Evolutionary conservation across 2,797 vertebrate species (phyloP).

Genomic region (Notolabrus celidotus): DNA sequence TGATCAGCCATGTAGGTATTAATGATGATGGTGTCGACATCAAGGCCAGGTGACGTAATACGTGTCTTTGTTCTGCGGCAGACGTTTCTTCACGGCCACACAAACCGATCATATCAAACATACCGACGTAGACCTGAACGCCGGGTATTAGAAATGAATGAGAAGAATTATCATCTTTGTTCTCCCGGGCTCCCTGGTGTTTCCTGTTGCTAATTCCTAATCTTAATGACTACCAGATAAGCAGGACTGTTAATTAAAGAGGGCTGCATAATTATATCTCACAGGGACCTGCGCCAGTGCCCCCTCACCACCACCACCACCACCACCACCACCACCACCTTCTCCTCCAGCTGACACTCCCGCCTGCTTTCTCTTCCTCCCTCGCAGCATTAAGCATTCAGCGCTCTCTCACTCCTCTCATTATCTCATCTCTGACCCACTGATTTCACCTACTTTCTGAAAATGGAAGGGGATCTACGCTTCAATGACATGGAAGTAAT

Average conservation of each 20-base stretch:
- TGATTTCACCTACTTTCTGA: conserved; percentile 59
- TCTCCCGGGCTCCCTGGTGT: conserved; percentile 59
- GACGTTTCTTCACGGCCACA: conserved; percentile 32
- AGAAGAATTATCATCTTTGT: conserved; percentile 67
- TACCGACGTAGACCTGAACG: conserved; percentile 10
- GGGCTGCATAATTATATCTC: conserved; percentile 75
- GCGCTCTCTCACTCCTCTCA: conserved; percentile 47
- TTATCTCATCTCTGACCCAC: conserved; percentile 59
- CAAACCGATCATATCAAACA: conserved; percentile 49
- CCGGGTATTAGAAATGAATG: conserved; percentile 36
- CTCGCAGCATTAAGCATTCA: conserved; percentile 43
- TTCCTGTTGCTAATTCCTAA: conserved; percentile 65
- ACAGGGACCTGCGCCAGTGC: conserved; percentile 62
- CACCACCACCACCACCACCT: conserved; percentile 15
- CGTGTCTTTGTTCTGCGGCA: too few relatives aligned
- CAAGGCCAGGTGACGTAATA: conserved; percentile 2
- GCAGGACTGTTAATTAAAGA: conserved; percentile 76
- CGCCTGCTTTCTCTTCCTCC: conserved; percentile 51
- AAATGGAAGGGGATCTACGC: conserved; percentile 47
- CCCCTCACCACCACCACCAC: conserved; percentile 42
- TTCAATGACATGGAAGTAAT: conserved; percentile 58
- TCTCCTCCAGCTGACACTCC: conserved; percentile 59
- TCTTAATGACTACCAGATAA: conserved; percentile 76
- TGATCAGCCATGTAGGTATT: not conserved
- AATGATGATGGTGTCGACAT: not conserved